phyloP scores from a whole-genome alignment of 2,888 invertebrate genomes.

The Electrophaes corylata region DNA sequence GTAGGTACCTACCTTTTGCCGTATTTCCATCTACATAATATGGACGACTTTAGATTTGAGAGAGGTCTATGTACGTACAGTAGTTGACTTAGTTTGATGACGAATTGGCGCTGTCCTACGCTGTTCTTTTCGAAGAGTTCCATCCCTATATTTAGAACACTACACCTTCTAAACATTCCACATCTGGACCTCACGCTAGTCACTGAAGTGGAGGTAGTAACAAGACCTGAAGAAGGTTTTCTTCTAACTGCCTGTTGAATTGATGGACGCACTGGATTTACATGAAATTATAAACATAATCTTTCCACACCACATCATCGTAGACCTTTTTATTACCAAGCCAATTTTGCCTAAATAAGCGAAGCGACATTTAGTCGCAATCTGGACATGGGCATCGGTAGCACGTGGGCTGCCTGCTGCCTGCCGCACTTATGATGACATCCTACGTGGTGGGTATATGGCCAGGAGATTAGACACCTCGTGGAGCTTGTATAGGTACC shows the following conservation, averaged over 20 bases:
- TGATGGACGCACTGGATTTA: background rate
- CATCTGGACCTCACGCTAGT: too few species aligned
- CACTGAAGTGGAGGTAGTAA: background rate
- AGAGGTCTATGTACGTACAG: too few species aligned
- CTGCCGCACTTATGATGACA: conserved; percentile 16
- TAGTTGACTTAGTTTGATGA: too few species aligned
- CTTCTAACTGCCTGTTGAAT: too few species aligned
- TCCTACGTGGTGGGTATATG: conserved; percentile 20
- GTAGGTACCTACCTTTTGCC: too few species aligned
- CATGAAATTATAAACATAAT: background rate
- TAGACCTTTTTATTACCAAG: conserved; percentile 4
- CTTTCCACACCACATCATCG: background rate
- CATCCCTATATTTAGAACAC: too few species aligned
- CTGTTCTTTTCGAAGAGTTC: too few species aligned
- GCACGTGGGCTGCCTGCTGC: conserved; percentile 25
- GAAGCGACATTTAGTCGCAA: conserved; percentile 7
- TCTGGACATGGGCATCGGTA: conserved; percentile 17
- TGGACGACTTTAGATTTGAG: too few species aligned
- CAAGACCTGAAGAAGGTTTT: background rate
- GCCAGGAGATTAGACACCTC: conserved; percentile 22
- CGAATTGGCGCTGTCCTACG: too few species aligned
- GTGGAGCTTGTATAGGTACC: background rate
- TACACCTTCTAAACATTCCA: too few species aligned
- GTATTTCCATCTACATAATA: too few species aligned
- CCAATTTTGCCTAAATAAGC: conserved; percentile 13